These are phyloP conservation scores for Papilio machaon DNA, from an alignment of 1,140 invertebrate genomes.

Conservation along the genomic window DNA sequence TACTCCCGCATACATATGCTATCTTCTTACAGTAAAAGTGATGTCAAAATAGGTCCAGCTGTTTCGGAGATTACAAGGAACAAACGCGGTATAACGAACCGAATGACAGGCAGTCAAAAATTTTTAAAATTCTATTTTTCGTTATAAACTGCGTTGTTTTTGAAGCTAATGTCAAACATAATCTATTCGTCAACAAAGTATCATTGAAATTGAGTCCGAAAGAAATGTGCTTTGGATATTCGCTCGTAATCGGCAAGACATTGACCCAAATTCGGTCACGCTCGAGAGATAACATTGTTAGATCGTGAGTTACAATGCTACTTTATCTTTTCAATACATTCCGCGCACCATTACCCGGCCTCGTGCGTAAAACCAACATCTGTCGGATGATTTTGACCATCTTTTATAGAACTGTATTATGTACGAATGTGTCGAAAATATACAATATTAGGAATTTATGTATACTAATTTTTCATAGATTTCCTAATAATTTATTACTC, in stretches of 20 bases:
- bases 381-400: conserved; percentile 12
- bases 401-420: neutral
- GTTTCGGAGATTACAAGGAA: no score
- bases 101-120: no score
- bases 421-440: neutral
- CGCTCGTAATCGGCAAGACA: conserved; percentile 28
- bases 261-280: conserved; percentile 38
- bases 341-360: neutral
- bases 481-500: neutral
- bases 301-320: conserved; percentile 37
- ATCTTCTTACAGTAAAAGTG: no score
- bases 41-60: no score
- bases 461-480: neutral
- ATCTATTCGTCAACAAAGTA: conserved; percentile 5
- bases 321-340: conserved; percentile 39
- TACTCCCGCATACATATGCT: no score
- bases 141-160: no score
- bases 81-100: no score
- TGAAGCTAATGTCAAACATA: neutral
- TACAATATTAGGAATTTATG: neutral
- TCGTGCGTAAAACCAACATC: conserved; percentile 25
- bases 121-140: no score
- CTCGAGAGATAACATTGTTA: conserved; percentile 39
- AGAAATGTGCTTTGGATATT: conserved; percentile 18
- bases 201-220: conserved; percentile 11